Base-by-base conservation (phyloP, 2,797 vertebrate species). In the Crax fasciolata region DNA sequence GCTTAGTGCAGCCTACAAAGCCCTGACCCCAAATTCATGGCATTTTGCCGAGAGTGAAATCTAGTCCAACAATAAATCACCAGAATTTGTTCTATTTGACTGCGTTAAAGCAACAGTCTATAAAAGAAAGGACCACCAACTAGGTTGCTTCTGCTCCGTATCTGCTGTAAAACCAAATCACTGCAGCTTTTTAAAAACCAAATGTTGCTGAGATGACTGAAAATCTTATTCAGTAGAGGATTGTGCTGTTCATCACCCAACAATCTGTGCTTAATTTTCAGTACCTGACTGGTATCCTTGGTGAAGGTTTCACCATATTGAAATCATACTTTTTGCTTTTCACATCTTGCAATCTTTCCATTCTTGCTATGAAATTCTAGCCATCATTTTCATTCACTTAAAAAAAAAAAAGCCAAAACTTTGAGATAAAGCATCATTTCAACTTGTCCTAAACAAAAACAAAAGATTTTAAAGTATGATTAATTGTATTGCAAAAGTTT, bases 281-380 rank as follows among this genome's bases (percentile, higher is more conserved):
- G 27, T 57, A 67, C 52, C 67, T 93, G 41, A 89, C 76, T 93
- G 58, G 44, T 90, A 95, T 97, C 79, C 58, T 76, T 87, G 28
- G 57, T 75, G 86, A 90, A 39, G 58, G 2, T 73, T 93, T 95
- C 25, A 4, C 63, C 41, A 41, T 85, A 94, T 46, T 93, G 80
- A 96, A 97, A 91, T 27, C 58, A 75, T 38, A 91, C 96, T 96
- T 70, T 43, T 84, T 96, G 25, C 80, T 85, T 91, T 84, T 95
- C 44, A 82, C 13, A 43, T 85, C 46, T 61, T 84, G 65, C 12
- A 49, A 75, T 27, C 10, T 55, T 82, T 88, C 30, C 91, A 21
- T 27, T 87, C 39, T 41, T 65, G 23, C 46, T 57, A 62, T 84
- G 72, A 90, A 74, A 90, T 76, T 87, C 35, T 38, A 72, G 46